Evolutionary conservation across 2,113 vertebrate species (phyloP), one percentile per base, ranked within the genome.

Genomic region (Saimiri boliviensis): DNA sequence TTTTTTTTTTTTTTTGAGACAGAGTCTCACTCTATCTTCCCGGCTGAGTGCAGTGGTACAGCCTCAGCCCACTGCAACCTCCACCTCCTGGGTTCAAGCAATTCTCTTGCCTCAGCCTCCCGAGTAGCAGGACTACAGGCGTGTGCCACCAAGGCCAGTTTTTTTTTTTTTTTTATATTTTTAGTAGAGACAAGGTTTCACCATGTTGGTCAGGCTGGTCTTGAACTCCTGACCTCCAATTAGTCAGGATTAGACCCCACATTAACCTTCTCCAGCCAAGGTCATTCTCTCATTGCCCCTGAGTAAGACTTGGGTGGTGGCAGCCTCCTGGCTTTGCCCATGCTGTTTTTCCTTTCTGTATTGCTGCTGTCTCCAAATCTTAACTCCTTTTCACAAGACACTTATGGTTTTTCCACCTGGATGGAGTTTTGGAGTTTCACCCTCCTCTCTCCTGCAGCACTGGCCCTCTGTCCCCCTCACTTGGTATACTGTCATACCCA

Each of bases 221-320:
- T 63, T 0, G 60, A 63, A 63, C 60, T 63, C 27, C 60, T 63
- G 27, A 63, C 60, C 27, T 63, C 27, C 30, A 63, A 32, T 52
- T 52, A 52, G 52, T 6, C 52, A 52, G 52, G 52, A 52, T 52
- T 52, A 52, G 0, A 35, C n/a, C 14, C 20, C 35, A 74, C 7
- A 54, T 13, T 35, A 76, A 37, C 13, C 47, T 6, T 7, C 52
- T 37, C 35, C 25, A 58, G 9, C 21, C 79, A 79, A 47, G 40
- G 23, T 49, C 80, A 19, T 66, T 49, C 8, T 63, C 5, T 56
- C n/a, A 35, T 66, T 49, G 35, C 20, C 19, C 63, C 37, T 0
- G 9, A 66, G 52, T 23, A 49, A 49, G 45, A 77, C 35, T 11
- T 8, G 2, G 6, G 52, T 9, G 20, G 27, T 19, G 47, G 40